Evolutionary conservation across 2,888 invertebrate species (phyloP).

Genomic region (Quadroppia sp.): DNA sequence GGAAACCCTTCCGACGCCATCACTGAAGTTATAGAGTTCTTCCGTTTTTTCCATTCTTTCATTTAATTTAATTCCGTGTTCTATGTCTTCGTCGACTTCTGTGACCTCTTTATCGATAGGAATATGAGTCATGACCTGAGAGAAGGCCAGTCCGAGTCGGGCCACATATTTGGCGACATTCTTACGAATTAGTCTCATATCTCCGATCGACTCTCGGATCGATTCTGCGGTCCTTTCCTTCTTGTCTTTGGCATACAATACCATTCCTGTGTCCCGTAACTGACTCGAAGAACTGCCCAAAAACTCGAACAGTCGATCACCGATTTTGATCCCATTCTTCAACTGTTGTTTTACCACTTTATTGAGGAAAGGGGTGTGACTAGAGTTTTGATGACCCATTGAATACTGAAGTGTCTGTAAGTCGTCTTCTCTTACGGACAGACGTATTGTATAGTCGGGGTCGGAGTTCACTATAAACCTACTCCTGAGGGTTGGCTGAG

Average conservation of each 20-base stretch:
- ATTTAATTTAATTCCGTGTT: background rate
- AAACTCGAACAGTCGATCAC: conserved; percentile 46
- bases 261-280: conserved; percentile 48
- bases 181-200: conserved; percentile 45
- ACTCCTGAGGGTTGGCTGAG: conserved; percentile 46
- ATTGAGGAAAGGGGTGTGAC: conserved; percentile 16
- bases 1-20: conserved; percentile 47
- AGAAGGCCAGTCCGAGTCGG: conserved; percentile 54
- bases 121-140: conserved; percentile 47
- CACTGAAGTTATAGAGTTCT: conserved; percentile 46
- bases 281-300: conserved; percentile 49
- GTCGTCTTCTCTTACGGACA: conserved; percentile 46
- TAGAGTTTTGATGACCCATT: background rate
- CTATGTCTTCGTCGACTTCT: conserved; percentile 11
- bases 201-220: conserved; percentile 47
- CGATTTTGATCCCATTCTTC: conserved; percentile 44
- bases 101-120: too few species aligned
- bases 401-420: conserved; percentile 43
- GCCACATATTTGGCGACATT: conserved; percentile 52
- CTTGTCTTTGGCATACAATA: conserved; percentile 47
- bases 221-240: conserved; percentile 44
- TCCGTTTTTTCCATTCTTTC: background rate
- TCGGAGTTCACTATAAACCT: conserved; percentile 45
- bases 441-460: conserved; percentile 45
- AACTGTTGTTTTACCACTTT: conserved; percentile 40